A percentile compares a stretch with the other conserved stretches of the same genome.
phyloP scores from a whole-genome alignment of 2,113 vertebrate species.

The Hirundichthys speculiger region DNA sequence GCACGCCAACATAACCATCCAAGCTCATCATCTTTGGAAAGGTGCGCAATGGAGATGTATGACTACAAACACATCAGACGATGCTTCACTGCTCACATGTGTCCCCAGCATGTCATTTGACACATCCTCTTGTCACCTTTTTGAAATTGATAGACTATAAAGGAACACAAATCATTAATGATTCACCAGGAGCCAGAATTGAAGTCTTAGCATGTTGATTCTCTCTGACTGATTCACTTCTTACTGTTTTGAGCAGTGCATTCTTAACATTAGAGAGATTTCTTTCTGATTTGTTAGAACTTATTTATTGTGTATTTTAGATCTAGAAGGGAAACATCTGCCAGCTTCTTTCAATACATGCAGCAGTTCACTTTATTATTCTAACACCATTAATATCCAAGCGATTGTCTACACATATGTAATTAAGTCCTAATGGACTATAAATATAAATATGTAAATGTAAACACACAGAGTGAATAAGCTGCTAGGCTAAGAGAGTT shows the following conservation, averaged over 20 bases:
- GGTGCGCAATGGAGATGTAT: not conserved
- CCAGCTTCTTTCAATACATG: no score
- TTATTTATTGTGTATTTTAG: no score
- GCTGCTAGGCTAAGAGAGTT: no score
- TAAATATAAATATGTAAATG: no score
- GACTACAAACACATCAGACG: not conserved
- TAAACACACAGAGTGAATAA: no score
- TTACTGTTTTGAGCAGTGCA: not conserved
- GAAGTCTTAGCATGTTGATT: not conserved
- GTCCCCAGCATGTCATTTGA: constrained; percentile 9
- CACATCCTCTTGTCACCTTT: constrained; percentile 9
- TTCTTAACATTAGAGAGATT: not conserved
- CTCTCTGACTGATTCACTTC: not conserved
- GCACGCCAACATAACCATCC: constrained; percentile 2
- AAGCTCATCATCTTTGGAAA: constrained; percentile 16
- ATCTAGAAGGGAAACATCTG: no score
- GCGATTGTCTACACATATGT: no score
- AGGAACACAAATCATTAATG: not conserved
- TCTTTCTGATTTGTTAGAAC: no score
- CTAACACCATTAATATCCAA: no score
- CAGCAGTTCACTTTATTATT: no score
- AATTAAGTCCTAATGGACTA: no score
- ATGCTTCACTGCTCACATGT: constrained; percentile 10
- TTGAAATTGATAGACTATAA: constrained; percentile 14
- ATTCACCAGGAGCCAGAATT: constrained; percentile 9